Evolutionary conservation across 2,888 invertebrate species (phyloP), one percentile per base, ranked within the genome.

Genomic region (Syrista parreyssii): DNA sequence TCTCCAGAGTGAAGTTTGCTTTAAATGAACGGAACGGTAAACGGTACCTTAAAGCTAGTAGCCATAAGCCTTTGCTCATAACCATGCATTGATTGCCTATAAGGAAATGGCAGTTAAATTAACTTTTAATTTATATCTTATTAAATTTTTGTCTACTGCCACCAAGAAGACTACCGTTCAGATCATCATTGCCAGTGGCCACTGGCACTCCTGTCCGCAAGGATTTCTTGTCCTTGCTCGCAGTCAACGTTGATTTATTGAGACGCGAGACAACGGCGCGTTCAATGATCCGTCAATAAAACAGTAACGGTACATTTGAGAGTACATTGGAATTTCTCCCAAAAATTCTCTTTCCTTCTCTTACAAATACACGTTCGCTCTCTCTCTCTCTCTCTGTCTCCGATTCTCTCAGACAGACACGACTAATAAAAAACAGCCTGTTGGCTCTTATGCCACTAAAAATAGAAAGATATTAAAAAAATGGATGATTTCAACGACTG

Each of bases 81-180:
- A 84, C 81, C 80, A 78, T 76, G 80, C 85, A 84, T 86, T 85
- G 88, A 89, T 89, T 86, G 87, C 81, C 85, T 82, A 86, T 87
- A 85, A 88, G 88, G 86, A 88, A 87, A 84, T 78, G 83, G 77
- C 83, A 83, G 81, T 79, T 80, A 76, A 80, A 80, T 76, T 76
- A 84, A 86, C 82, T 85, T 86, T 85, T 85, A 87, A 87, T 88
- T 89, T 87, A 88, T 80, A 87, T 85, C 83, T 86, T 86, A 86
- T 86, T 85, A 87, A 86, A 88, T 82, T 85, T 84, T 83, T 84
- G 77, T 79, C 77, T 36, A 75, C 74, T 71, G 73, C 76, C 77
- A 74, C 81, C 76, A 79, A 72, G 76, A 80, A 79, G 36, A 55
- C 34, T n/a, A 75, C 74, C 40, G 55, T 68, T 83, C 82, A 77